Evolutionary conservation across 2,113 vertebrate species (phyloP).

Genomic region (Pygoscelis adeliae): DNA sequence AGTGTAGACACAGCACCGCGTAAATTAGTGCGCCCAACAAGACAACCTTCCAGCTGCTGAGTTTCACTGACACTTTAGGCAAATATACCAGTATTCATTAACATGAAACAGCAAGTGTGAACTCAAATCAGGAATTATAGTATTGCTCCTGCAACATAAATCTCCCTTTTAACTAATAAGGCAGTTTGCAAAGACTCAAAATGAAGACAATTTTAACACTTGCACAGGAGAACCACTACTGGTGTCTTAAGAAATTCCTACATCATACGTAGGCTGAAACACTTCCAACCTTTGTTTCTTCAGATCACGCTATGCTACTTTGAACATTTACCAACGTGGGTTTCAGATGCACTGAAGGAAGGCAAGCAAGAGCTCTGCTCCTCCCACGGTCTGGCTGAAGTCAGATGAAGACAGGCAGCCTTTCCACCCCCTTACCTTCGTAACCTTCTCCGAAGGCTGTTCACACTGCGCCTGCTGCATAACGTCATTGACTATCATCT

Average conservation of each 20-base stretch:
- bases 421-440: conserved; percentile 79
- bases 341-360: not conserved
- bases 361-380: not conserved
- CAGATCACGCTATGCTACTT: not conserved
- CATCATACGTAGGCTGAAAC: not conserved
- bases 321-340: not conserved
- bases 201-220: not conserved
- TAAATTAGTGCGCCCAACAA: not conserved
- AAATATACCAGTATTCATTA: not conserved
- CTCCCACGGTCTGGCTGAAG: not conserved
- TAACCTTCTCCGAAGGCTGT: conserved; percentile 79
- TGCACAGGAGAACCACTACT: not conserved
- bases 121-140: not conserved
- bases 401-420: not conserved
- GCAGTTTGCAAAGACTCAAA: not conserved
- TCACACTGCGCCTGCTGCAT: conserved; percentile 90
- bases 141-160: not conserved
- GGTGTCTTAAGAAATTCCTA: not conserved
- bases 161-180: not conserved
- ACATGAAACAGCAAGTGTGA: not conserved
- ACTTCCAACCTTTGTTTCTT: not conserved
- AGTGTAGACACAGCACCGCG: not conserved
- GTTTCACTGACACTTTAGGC: not conserved
- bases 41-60: not conserved
- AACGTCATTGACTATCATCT: conserved; percentile 98